Percentiles rank a stretch among this genome's conserved stretches.
Evolutionary conservation across 2,797 vertebrate species (phyloP).

Genomic region (Champsocephalus esox): DNA sequence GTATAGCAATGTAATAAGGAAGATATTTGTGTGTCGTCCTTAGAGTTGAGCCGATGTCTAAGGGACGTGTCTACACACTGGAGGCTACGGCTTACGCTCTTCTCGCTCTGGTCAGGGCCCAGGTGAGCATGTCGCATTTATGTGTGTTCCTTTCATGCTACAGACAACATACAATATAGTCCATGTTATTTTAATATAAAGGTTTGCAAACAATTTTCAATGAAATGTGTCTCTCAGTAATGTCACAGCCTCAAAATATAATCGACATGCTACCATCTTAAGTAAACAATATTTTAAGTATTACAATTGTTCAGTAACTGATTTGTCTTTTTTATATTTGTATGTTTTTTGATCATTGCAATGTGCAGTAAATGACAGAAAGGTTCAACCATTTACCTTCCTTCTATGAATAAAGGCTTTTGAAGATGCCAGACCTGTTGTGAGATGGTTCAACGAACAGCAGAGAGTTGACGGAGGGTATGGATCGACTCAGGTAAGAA

Average conservation of each 20-base stretch:
- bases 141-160: background rate
- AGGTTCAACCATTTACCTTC: background rate
- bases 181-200: too few species aligned
- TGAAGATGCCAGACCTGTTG: conserved; percentile 62
- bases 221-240: background rate
- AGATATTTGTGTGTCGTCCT: conserved; percentile 14
- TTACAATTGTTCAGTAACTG: background rate
- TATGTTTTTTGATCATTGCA: background rate
- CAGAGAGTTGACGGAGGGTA: conserved; percentile 80
- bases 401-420: conserved; percentile 50
- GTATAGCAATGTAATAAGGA: background rate
- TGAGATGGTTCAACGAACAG: conserved; percentile 86
- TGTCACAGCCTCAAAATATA: too few species aligned
- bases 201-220: too few species aligned
- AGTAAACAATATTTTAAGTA: background rate
- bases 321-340: background rate
- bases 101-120: conserved; percentile 82
- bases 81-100: conserved; percentile 91
- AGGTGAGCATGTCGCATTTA: conserved; percentile 45
- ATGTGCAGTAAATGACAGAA: background rate
- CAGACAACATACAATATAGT: background rate
- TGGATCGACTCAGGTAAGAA: conserved; percentile 89
- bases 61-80: conserved; percentile 74
- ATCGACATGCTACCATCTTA: background rate
- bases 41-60: conserved; percentile 69